Percentiles rank a stretch among this genome's conserved stretches.
phyloP scores from a whole-genome alignment of 2,113 vertebrate genomes.

The Theristicus caerulescens region DNA sequence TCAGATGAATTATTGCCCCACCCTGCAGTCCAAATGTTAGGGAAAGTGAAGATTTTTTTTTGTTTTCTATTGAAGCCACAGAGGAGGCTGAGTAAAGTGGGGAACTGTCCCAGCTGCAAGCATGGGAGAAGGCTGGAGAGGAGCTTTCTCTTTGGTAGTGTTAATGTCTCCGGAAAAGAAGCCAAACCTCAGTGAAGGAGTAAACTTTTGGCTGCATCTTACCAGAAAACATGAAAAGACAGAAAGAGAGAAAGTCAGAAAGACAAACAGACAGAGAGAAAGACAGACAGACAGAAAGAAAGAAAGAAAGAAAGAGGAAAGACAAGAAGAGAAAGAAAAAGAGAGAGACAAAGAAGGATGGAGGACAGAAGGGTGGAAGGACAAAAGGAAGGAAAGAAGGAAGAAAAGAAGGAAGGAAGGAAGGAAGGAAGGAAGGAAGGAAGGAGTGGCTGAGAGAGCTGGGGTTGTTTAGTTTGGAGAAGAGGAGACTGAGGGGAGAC shows the following conservation, averaged over 20 bases:
- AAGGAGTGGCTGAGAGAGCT: no score
- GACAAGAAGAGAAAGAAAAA: no score
- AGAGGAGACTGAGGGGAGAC: no score
- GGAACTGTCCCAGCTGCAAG: not conserved
- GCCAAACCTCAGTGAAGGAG: not conserved
- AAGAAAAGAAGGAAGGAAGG: no score
- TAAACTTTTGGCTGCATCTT: not conserved
- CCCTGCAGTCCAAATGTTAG: not conserved
- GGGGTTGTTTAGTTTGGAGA: no score
- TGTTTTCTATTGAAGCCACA: not conserved
- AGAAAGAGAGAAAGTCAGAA: not conserved
- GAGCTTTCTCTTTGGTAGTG: not conserved
- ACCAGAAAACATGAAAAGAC: not conserved
- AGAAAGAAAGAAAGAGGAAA: rapidly evolving
- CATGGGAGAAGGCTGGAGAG: not conserved
- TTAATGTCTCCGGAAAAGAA: not conserved
- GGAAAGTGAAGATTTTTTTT: not conserved
- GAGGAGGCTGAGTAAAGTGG: not conserved
- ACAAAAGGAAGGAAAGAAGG: no score
- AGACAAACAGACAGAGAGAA: rapidly evolving
- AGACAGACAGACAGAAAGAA: rapidly evolving
- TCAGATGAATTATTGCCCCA: not conserved
- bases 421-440: no score
- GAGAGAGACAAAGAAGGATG: no score
- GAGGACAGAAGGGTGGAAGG: rapidly evolving